These are phyloP conservation scores for rat (Rattus norvegicus) DNA, from an alignment of 2,113 vertebrate genomes.

Conservation along the genomic window DNA sequence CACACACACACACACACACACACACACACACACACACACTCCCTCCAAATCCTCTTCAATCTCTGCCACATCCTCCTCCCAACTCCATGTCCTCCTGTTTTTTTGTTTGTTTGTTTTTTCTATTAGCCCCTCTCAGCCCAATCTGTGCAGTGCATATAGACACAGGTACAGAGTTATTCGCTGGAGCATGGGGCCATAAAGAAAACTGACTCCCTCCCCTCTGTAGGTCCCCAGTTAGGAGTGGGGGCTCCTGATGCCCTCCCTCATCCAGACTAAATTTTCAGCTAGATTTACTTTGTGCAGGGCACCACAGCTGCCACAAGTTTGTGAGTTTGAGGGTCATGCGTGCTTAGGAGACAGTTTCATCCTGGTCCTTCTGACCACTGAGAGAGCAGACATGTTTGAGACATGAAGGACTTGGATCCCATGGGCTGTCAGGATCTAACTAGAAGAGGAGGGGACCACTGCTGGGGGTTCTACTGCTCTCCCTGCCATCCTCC, in stretches of 20 bases:
- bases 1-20: background rate
- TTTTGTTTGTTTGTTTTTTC: no score
- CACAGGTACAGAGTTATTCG: background rate
- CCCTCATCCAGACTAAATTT: background rate
- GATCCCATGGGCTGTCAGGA: background rate
- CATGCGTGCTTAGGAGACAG: background rate
- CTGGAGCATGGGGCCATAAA: background rate
- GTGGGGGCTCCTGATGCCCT: background rate
- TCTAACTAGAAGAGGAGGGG: background rate
- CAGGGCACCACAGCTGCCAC: background rate
- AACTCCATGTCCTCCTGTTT: no score
- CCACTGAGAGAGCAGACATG: background rate
- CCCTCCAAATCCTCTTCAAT: background rate
- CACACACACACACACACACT: background rate
- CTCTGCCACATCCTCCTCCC: background rate
- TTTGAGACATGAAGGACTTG: background rate
- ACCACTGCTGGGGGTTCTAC: background rate
- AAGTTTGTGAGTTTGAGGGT: no score
- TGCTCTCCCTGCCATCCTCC: conserved; percentile 10
- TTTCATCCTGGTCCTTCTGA: background rate
- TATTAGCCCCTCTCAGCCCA: background rate
- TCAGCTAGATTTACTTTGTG: background rate
- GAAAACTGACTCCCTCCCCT: background rate
- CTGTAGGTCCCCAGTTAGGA: background rate
- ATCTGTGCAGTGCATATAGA: no score